A percentile compares a stretch with the other conserved stretches of the same genome.
Conservation (phyloP, 2,113 vertebrate species). For the Nycticryphes semicollaris region DNA sequence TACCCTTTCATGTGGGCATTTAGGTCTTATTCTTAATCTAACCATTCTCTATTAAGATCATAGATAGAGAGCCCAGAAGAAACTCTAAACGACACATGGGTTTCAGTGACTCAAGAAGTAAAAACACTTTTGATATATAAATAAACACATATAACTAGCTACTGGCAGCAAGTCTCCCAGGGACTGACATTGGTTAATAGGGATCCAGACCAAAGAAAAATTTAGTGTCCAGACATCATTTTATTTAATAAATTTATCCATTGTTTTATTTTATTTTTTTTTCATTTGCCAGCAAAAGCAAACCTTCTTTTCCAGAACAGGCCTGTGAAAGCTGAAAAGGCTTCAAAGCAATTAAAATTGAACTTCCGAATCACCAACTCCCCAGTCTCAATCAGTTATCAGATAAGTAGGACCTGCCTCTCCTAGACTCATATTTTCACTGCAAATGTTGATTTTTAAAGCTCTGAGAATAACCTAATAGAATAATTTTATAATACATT, state of each 20-base stretch:
- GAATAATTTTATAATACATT: not conserved
- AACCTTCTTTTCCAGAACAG: not conserved
- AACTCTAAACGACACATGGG: not conserved
- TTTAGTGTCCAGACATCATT: not conserved
- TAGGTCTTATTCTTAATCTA: not conserved
- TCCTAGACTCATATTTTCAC: not conserved
- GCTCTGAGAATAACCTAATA: not conserved
- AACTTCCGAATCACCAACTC: not conserved
- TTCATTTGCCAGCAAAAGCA: conserved; percentile 14
- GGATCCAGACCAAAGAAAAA: not conserved
- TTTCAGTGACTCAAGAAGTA: not conserved
- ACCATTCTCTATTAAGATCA: not conserved
- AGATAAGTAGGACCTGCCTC: not conserved
- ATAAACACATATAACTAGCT: conserved; percentile 4
- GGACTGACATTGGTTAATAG: not conserved
- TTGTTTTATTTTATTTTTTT: not conserved
- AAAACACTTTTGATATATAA: conserved; percentile 2
- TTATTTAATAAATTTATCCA: not conserved
- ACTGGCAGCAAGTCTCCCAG: not conserved
- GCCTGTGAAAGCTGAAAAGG: not conserved
- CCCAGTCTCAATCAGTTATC: not conserved
- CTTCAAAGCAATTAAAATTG: not conserved
- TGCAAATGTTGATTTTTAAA: conserved; percentile 4
- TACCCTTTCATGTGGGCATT: not conserved
- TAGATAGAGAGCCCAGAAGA: not conserved